Conservation (phyloP, 1,140 invertebrate species). For the Drosophila sechellia region DNA sequence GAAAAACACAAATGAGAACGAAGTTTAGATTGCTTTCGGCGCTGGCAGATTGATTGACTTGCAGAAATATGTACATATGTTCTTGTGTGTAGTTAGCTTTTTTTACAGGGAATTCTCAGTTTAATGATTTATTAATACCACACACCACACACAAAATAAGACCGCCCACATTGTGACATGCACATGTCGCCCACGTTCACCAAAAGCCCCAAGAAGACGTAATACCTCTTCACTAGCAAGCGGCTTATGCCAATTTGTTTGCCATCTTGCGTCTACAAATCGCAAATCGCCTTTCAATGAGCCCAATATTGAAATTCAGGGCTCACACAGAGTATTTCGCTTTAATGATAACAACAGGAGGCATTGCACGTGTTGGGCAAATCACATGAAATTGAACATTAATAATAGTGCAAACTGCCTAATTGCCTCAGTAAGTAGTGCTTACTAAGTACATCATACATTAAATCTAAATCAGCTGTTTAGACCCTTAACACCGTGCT, state of each 20-base stretch:
- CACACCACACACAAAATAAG: not conserved
- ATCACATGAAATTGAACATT: not conserved
- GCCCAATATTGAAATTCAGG: constrained; percentile 8
- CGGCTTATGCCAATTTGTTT: constrained; percentile 72
- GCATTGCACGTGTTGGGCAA: not conserved
- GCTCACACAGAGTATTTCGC: constrained; percentile 1
- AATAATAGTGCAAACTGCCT: too few relatives aligned
- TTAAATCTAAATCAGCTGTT: too few relatives aligned
- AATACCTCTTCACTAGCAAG: constrained; percentile 37
- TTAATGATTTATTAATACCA: not conserved
- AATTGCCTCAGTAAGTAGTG: too few relatives aligned
- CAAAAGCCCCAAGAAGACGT: not conserved
- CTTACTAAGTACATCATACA: too few relatives aligned
- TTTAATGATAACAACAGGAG: constrained; percentile 13
- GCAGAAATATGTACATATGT: not conserved
- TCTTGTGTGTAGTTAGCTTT: too few relatives aligned
- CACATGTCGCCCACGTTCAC: constrained; percentile 3
- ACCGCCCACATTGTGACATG: not conserved
- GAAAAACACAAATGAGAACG: constrained; percentile 16
- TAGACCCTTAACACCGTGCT: too few relatives aligned
- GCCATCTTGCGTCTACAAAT: constrained; percentile 42
- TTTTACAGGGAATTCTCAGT: not conserved
- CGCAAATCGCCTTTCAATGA: constrained; percentile 53
- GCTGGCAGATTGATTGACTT: constrained; percentile 4
- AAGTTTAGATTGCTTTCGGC: constrained; percentile 9